These are phyloP conservation scores for Hybos culiciformis DNA, from an alignment of 2,888 invertebrate genomes.

Conservation along the genomic window DNA sequence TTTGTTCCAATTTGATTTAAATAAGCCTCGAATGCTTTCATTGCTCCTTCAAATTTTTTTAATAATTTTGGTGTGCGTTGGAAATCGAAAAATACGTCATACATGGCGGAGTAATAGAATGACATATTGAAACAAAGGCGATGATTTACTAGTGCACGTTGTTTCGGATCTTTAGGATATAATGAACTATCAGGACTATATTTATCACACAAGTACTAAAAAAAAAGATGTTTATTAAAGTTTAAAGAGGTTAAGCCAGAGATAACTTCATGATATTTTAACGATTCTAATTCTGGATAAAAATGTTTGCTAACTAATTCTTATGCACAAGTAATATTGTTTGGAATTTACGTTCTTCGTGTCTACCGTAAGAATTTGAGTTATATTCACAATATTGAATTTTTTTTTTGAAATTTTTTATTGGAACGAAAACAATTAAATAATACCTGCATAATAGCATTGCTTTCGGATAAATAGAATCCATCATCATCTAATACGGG, in stretches of 20 bases:
- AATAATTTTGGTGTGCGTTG: conserved; percentile 49
- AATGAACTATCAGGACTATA: conserved; percentile 49
- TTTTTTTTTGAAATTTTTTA: too few species aligned
- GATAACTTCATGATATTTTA: too few species aligned
- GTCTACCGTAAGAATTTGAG: too few species aligned
- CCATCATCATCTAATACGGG: conserved; percentile 68
- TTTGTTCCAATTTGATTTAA: conserved; percentile 44
- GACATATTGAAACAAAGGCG: conserved; percentile 64
- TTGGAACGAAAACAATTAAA: too few species aligned
- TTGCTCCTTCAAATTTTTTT: conserved; percentile 52
- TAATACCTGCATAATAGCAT: conserved; percentile 40
- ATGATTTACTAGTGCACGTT: conserved; percentile 64
- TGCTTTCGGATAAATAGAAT: conserved; percentile 62
- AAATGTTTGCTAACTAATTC: too few species aligned
- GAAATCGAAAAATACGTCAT: conserved; percentile 66
- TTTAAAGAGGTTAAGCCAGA: too few species aligned
- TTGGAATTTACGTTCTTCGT: too few species aligned
- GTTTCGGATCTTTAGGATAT: conserved; percentile 56
- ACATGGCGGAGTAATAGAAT: conserved; percentile 58
- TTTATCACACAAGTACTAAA: conserved; percentile 59
- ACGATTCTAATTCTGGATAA: too few species aligned
- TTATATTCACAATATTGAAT: too few species aligned
- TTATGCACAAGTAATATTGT: too few species aligned
- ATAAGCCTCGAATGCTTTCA: conserved; percentile 54
- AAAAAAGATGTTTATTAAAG: background rate